Base-by-base conservation (phyloP, 1,140 invertebrate genomes). In the Drosophila insularis region DNA sequence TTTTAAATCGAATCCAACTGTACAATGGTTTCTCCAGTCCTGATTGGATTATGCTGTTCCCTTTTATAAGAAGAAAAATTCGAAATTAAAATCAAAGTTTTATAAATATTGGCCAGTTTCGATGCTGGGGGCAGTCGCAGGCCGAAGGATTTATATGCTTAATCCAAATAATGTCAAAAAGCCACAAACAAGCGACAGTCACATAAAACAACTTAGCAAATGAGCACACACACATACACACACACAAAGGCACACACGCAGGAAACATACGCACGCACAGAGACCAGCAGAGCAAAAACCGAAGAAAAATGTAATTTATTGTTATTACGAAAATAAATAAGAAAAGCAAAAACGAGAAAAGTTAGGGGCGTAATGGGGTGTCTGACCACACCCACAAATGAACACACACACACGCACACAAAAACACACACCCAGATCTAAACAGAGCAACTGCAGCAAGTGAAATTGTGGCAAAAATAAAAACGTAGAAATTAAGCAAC, bases 311-410 rank as follows among this genome's bases (percentile, higher is more conserved):
- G 82, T 87, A 87, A 87, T 86, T 86, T 86, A 86, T 87, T 87
- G 84, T 86, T 86, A 86, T 86, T 87, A 86, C 82, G 82, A 86
- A 87, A 86, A 86, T 86, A 86, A 86, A 87, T 86, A 86, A 86
- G 82, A 81, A 87, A 74, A 66, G 54, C 73, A 68, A 69, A 50
- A 50, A 50, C 43, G 56, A 59, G 63, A 70, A 71, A 63, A 70
- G 68, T 40, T 62, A 31, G 64, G 62, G 65, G 72, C 80, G 21
- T 37, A 55, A 6, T 11, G 64, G 50, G 32, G 46, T 40, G 65
- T 50, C 43, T 50, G 43, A 11, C 71, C 82, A 75, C 65, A 43
- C 71, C 81, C 68, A 70, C 73, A 35, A 40, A 55, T 55, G 27
- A 31, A 59, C 31, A 61, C 39, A 60, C 0, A 64, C n/a, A 68